Base-by-base conservation (phyloP, 2,797 vertebrate genomes). In the Mus caroli region DNA sequence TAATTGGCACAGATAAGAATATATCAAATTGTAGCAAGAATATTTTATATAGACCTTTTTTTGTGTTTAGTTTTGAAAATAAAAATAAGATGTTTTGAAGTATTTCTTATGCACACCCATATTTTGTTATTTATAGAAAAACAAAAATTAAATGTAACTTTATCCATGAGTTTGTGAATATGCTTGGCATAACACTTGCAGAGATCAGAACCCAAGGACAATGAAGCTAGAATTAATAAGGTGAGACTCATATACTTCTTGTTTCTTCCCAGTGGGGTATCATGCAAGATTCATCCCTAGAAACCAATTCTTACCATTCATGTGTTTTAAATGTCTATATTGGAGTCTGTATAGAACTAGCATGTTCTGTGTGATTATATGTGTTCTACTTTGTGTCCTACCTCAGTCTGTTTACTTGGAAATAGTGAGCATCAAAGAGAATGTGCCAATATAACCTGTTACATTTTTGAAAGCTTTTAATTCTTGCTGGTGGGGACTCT, bases 121-220 rank as follows among this genome's bases (percentile, higher is more conserved):
- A 91, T 40, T 56, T 90, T 80, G 52, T 20, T 84, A 8, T 82
- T 54, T 85, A 88, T 60, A 34, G 37, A 92, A 95, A 96, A 76
- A 31, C 52, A 71, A 24, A 69, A 58, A 71, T 89, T 62, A 43
- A 76, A 8, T 75, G 10, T 22, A 3, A 4, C 69, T 88, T 26
- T 56, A 37, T 14, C 11, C 20, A 73, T 58, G 3, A 62, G 4
- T 11, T 83, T 92, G 50, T 24, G 24, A 37, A 34, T 15, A 7
- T 76, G 34, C 12, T 20, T 62, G 40, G 20, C 50, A 90, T 40
- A 80, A 26, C 17, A 34, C 14, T 31, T 46, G 52, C 60, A 82
- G 11, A n/a, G 71, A 78, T 90, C 67, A 78, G 50, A 77, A 46
- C 73, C 20, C 3, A 10, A 11, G 54, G 40, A 43, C 6, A 6